Conservation (phyloP, 2,797 vertebrate genomes). For the Squalus acanthias region DNA sequence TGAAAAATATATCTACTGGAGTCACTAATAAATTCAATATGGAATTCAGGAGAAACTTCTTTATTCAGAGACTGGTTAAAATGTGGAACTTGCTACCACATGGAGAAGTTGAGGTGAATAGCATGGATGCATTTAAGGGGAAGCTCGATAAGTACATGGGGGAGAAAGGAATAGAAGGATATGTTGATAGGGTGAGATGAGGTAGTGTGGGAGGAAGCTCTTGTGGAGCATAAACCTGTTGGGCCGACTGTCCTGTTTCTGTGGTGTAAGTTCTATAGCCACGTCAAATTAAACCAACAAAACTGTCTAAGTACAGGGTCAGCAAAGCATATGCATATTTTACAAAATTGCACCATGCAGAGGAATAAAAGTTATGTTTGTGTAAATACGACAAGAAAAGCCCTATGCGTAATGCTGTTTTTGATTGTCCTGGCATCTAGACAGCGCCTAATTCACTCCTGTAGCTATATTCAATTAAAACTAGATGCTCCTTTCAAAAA, state of each 20-base stretch:
- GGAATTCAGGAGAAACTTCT: too few species aligned
- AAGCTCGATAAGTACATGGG: too few species aligned
- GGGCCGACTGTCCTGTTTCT: too few species aligned
- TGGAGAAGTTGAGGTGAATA: too few species aligned
- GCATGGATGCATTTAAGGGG: too few species aligned
- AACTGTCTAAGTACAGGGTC: background rate
- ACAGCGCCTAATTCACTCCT: background rate
- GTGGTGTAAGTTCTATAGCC: background rate
- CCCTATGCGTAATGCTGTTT: background rate
- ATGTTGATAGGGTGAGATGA: too few species aligned
- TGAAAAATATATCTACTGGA: too few species aligned
- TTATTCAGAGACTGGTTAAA: too few species aligned
- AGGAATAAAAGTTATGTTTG: background rate
- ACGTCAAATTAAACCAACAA: background rate
- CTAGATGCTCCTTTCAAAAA: background rate
- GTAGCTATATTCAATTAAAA: background rate
- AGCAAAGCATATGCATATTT: background rate
- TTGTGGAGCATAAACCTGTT: background rate
- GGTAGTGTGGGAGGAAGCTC: too few species aligned
- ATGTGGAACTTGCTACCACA: too few species aligned
- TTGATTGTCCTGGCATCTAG: background rate
- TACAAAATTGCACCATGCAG: background rate
- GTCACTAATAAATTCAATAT: too few species aligned
- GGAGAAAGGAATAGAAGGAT: too few species aligned
- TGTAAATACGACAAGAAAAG: background rate